Base-by-base conservation (phyloP, 1,140 invertebrate genomes). In the Heliconius nattereri region DNA sequence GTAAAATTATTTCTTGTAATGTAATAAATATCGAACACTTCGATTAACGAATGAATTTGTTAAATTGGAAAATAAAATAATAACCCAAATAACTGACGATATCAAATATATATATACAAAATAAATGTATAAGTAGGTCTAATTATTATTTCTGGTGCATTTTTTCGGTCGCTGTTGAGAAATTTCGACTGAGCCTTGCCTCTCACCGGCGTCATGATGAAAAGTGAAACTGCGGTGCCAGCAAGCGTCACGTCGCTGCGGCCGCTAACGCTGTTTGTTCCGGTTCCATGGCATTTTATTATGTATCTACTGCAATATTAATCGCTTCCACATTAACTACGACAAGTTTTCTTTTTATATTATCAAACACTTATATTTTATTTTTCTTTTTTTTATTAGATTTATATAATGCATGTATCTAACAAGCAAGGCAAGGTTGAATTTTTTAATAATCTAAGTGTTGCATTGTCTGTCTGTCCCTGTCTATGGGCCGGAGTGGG, bases 181-280 rank as follows among this genome's bases (percentile, higher is more conserved):
- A 93, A 93, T 92, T 90, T 88, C 86, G 90, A 89, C 85, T 84
- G 85, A 84, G 81, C 90, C 91, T 92, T 86, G 87, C 92, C 92
- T 94, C 92, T 94, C 92, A 92, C 92, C 86, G 85, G 82, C 88
- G 86, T 87, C 89, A 89, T 85, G 91, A 92, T 93, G 91, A 91
- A 94, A 94, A 94, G 92, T 94, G 92, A 94, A 94, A 94, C 92
- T 85, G 84, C 86, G 85, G 78, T 84, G 87, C 85, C 86, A 87
- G 84, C 88, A 82, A 84, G 79, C 87, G 91, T 92, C 90, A 91
- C 89, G 92, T 91, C 84, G 86, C 84, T 84, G 79, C 85, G 83
- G 81, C 85, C 86, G 87, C 89, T 88, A 88, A 87, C 90, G 87
- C 83, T 80, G 87, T 90, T 92, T 89, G 90, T 93, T 94, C 92